Evolutionary conservation across 2,888 invertebrate genomes (phyloP).

Genomic region (Amiota minor): DNA sequence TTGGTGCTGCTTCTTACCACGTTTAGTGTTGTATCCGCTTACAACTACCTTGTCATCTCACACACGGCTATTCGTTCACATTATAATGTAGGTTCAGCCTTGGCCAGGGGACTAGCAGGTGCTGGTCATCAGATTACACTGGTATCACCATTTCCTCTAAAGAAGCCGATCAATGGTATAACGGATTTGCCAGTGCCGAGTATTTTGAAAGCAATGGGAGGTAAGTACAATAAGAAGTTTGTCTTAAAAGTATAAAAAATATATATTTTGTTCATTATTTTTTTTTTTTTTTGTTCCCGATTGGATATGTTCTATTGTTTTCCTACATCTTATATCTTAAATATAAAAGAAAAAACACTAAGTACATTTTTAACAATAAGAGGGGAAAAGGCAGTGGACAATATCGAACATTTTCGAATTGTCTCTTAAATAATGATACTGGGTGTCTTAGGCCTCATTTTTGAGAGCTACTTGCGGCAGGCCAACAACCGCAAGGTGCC

Average conservation of each 20-base stretch:
- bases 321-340: no score
- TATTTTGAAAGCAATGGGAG: constrained; percentile 43
- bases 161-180: constrained; percentile 56
- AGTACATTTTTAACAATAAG: no score
- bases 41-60: constrained; percentile 13
- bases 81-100: constrained; percentile 62
- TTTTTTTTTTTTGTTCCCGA: no score
- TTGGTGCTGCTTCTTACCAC: neutral
- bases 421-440: no score
- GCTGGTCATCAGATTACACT: constrained; percentile 70
- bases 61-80: constrained; percentile 46
- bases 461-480: no score
- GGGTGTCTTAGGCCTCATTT: no score
- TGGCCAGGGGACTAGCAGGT: constrained; percentile 65
- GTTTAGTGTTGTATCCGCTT: neutral
- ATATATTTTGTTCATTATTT: constrained; percentile 1
- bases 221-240: constrained; percentile 38
- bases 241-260: neutral
- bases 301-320: no score
- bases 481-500: no score
- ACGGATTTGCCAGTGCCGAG: constrained; percentile 47
- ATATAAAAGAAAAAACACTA: no score
- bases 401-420: no score
- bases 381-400: no score
- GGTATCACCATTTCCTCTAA: constrained; percentile 61